Percentiles rank a stretch among this genome's conserved stretches.
Evolutionary conservation across 2,888 invertebrate species (phyloP).

Genomic region (Drosophila antonietae): DNA sequence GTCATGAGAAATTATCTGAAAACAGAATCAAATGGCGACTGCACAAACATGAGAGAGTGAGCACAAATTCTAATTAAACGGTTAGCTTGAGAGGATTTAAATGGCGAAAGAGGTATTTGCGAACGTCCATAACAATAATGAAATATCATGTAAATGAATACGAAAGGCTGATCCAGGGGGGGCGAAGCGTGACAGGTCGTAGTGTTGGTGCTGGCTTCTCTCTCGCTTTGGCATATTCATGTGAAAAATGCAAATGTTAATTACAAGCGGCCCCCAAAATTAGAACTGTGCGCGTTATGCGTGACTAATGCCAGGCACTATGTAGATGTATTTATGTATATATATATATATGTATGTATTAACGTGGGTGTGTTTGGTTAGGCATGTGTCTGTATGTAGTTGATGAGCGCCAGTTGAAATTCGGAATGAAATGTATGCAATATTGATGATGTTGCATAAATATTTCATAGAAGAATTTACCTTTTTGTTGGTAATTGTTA

Average conservation of each 20-base stretch:
- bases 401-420: constrained; percentile 33
- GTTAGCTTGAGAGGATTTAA: constrained; percentile 3
- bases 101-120: constrained; percentile 16
- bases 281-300: constrained; percentile 60
- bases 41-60: constrained; percentile 10
- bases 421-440: constrained; percentile 36
- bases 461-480: constrained; percentile 62
- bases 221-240: constrained; percentile 28
- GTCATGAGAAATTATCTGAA: constrained; percentile 39
- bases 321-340: not conserved
- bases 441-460: constrained; percentile 28
- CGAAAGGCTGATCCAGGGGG: constrained; percentile 6
- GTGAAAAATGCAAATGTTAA: constrained; percentile 73
- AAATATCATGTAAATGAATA: constrained; percentile 59
- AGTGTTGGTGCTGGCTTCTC: not conserved
- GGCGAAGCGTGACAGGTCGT: not conserved
- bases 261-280: constrained; percentile 59
- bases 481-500: constrained; percentile 59
- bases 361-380: not conserved
- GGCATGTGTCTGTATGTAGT: not conserved
- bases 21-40: constrained; percentile 22
- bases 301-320: constrained; percentile 51
- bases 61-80: constrained; percentile 47
- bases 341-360: constrained; percentile 4
- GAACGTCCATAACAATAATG: constrained; percentile 22